These are phyloP conservation scores for Poecilia latipinna DNA, from an alignment of 2,113 vertebrate genomes.

Conservation along the genomic window DNA sequence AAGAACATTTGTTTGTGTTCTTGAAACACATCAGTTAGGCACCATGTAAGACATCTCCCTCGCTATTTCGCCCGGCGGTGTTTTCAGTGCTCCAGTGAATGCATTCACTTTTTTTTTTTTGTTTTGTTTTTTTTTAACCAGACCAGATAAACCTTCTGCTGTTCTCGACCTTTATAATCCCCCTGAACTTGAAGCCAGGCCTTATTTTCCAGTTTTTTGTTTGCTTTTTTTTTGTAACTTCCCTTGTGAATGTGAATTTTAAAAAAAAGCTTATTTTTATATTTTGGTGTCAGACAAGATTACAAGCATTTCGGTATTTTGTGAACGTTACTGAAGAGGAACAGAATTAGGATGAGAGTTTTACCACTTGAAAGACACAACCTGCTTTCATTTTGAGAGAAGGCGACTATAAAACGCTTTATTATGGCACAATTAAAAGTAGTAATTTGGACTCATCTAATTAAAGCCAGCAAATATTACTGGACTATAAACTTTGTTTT, in stretches of 20 bases:
- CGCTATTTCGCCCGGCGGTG: slow-evolving; percentile 42
- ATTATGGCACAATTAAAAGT: not conserved
- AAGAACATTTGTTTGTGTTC: slow-evolving; percentile 44
- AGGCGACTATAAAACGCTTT: not conserved
- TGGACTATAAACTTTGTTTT: no score
- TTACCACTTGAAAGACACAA: not conserved
- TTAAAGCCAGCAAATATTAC: no score
- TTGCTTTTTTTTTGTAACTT: slow-evolving; percentile 9
- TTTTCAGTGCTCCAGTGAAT: slow-evolving; percentile 33
- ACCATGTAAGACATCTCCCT: slow-evolving; percentile 22
- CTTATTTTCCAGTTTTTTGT: slow-evolving; percentile 59
- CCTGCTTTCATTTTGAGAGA: not conserved
- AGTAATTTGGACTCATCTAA: no score
- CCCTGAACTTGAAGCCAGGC: slow-evolving; percentile 51
- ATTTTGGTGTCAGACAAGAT: slow-evolving; percentile 21
- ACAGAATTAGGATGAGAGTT: not conserved
- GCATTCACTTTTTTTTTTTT: slow-evolving; percentile 16
- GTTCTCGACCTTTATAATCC: slow-evolving; percentile 42
- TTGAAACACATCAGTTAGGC: slow-evolving; percentile 36
- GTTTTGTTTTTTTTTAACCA: slow-evolving; percentile 3
- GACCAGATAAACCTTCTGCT: slow-evolving; percentile 15
- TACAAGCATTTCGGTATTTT: slow-evolving; percentile 20
- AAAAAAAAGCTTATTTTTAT: not conserved
- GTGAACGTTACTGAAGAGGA: slow-evolving; percentile 3
- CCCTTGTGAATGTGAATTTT: not conserved